phyloP scores from a whole-genome alignment of 1,140 invertebrate genomes.

The Bombus ignitus region DNA sequence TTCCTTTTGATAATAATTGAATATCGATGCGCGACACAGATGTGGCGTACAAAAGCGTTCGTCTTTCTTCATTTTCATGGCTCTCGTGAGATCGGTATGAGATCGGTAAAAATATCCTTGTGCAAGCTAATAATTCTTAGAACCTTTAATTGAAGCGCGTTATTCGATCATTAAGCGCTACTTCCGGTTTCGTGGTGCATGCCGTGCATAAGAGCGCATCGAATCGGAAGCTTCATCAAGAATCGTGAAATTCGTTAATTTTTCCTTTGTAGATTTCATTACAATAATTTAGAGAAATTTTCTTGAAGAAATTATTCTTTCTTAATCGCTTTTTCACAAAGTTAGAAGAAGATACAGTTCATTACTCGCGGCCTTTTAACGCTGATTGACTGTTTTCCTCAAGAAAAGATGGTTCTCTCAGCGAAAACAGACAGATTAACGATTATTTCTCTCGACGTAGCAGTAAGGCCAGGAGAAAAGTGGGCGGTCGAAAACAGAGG shows the following conservation, averaged over 20 bases:
- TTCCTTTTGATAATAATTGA: neutral
- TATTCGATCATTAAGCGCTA: neutral
- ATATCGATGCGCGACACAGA: neutral
- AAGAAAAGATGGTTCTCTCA: neutral
- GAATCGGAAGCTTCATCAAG: neutral
- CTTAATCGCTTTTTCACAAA: neutral
- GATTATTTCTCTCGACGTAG: neutral
- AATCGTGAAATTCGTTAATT: neutral
- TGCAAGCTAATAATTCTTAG: neutral
- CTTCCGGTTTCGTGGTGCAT: neutral
- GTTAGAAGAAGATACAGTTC: neutral
- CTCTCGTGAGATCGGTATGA: neutral
- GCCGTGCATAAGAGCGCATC: neutral
- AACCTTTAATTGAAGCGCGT: neutral
- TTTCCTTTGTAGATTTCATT: neutral
- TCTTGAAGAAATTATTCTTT: neutral
- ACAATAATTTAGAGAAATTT: neutral
- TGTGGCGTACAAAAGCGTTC: neutral
- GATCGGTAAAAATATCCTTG: constrained; percentile 12
- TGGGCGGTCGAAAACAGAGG: neutral
- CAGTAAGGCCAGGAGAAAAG: neutral
- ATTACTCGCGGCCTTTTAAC: neutral
- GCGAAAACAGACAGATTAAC: neutral
- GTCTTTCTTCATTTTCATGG: neutral
- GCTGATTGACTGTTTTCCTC: neutral